phyloP scores from a whole-genome alignment of 2,113 vertebrate species.

The Rhagologus leucostigma region DNA sequence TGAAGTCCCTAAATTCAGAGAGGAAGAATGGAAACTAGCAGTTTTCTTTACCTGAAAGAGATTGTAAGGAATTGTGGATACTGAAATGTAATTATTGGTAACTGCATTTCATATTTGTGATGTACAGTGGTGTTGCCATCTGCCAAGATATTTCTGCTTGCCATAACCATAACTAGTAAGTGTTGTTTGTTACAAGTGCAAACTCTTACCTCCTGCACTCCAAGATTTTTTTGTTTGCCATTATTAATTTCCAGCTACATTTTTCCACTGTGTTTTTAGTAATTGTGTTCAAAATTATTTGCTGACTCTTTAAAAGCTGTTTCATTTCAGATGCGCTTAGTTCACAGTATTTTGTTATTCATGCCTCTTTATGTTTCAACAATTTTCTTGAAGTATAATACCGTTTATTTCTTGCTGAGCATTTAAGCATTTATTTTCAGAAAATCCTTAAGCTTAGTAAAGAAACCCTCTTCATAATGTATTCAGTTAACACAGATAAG shows the following conservation, averaged over 20 bases:
- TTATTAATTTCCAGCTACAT: not conserved
- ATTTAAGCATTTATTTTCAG: not conserved
- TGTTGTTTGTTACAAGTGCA: not conserved
- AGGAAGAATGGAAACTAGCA: not conserved
- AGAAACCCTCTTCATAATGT: not conserved
- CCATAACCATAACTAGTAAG: rapidly evolving
- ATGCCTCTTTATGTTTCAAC: not conserved
- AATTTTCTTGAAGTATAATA: not conserved
- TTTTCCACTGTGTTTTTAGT: not conserved
- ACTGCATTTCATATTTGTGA: not conserved
- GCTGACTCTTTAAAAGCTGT: not conserved
- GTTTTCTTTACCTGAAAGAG: not conserved
- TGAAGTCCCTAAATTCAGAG: not conserved
- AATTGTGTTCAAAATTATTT: not conserved
- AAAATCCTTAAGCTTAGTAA: not conserved
- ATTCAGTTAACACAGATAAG: not conserved
- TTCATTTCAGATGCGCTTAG: not conserved
- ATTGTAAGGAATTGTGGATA: not conserved
- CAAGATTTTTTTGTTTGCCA: not conserved
- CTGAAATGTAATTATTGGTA: not conserved
- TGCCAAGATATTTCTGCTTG: not conserved
- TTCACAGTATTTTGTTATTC: not conserved
- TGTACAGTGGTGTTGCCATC: not conserved
- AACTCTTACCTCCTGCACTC: not conserved
- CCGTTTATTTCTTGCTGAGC: not conserved